A percentile compares a stretch with the other conserved stretches of the same genome.
phyloP scores from a whole-genome alignment of 2,113 vertebrate genomes.

The Alectura lathami region DNA sequence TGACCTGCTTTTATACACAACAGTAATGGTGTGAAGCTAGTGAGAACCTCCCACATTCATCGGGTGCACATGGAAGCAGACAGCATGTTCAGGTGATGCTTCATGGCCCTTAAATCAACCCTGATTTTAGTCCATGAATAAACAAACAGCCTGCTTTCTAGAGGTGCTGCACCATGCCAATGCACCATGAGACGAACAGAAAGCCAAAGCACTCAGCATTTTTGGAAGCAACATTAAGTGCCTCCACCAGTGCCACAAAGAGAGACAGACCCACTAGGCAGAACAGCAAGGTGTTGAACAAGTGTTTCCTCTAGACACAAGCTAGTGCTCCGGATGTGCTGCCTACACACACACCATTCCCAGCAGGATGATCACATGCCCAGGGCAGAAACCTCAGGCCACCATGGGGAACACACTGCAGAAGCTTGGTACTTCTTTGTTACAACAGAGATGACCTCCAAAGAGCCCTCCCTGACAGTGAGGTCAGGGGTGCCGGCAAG shows the following conservation, averaged over 20 bases:
- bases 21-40: neutral
- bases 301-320: neutral
- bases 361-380: neutral
- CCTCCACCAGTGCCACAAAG: neutral
- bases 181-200: neutral
- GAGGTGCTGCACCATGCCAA: neutral
- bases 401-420: neutral
- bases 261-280: neutral
- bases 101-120: neutral
- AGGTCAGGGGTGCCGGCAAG: neutral
- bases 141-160: neutral
- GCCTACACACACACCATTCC: neutral
- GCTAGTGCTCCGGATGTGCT: neutral
- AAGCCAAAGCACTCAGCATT: neutral
- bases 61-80: neutral
- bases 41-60: accelerated
- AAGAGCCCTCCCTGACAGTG: neutral
- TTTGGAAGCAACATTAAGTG: neutral
- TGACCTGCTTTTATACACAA: neutral
- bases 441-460: neutral
- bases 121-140: neutral
- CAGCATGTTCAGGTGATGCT: neutral
- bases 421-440: neutral
- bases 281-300: neutral
- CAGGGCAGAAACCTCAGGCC: neutral